Base-by-base conservation (phyloP, 2,888 invertebrate genomes). In the Netelia fuscicornis region DNA sequence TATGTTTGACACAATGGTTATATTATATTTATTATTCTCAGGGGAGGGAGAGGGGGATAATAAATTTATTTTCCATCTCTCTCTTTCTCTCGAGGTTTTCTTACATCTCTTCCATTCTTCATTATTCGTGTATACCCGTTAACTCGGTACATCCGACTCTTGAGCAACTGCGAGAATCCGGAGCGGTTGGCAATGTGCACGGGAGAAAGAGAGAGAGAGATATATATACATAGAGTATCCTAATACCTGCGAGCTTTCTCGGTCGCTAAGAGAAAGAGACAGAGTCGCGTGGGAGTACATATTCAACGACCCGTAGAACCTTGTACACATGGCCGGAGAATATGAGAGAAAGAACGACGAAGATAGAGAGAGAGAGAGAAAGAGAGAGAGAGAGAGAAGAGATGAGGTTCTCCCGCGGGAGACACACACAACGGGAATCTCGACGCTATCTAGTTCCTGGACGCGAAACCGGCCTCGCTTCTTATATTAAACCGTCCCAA, bases 231-330 rank as follows among this genome's bases (percentile, higher is more conserved):
- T 81, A 37, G 71, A 17, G 25, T 81, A 68, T 64, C 52, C 70
- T 70, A 78, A 79, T 79, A 79, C 79, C 79, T 64, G 79, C 54
- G 79, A 62, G 71, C 44, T 71, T 71, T 71, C 71, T 79, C 64
- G 70, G 48, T 71, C 37, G 70, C 23, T 5, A 42, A 58, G 74
- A 80, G 65, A 72, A 74, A 42, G 52, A 56, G 44, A 74, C 64
- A 30, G 81, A 37, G 67, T 80, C 87, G 88, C 88, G 91, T 92
- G 87, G 91, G 91, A 87, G 89, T 89, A 87, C 83, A 89, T 86
- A 90, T 89, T 88, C 90, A 91, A 88, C 89, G 91, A 91, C 89
- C 89, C 90, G 90, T 89, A 92, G 90, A 89, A 90, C 88, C 89
- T 80, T 17, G 65, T 64, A 44, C 71, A 71, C 79, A 20, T 65